These are phyloP conservation scores for Syrrhaptes paradoxus DNA, from an alignment of 2,113 vertebrate species.

Conservation along the genomic window DNA sequence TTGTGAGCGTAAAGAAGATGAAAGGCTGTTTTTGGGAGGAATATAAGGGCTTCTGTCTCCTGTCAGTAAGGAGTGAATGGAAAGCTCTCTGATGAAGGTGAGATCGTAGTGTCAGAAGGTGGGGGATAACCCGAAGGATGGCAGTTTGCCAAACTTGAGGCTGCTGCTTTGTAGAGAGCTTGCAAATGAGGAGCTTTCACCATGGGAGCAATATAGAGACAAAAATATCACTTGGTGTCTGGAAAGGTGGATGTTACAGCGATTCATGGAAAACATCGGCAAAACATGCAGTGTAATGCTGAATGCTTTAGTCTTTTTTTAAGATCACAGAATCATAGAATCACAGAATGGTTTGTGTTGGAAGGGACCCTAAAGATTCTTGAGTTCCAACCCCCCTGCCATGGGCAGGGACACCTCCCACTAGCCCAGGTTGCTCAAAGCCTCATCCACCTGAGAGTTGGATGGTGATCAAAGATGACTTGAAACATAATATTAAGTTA, in stretches of 20 bases:
- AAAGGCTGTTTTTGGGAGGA: neutral
- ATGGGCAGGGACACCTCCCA: no score
- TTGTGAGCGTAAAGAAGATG: neutral
- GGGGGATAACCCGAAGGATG: neutral
- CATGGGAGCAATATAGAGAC: neutral
- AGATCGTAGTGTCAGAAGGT: neutral
- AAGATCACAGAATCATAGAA: neutral
- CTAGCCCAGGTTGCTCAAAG: no score
- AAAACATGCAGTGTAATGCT: neutral
- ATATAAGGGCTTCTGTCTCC: neutral
- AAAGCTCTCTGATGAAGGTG: neutral
- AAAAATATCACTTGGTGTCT: neutral
- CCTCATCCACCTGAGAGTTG: no score
- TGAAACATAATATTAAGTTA: neutral
- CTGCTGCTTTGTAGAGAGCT: neutral
- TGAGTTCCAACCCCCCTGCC: no score
- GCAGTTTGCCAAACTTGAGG: neutral
- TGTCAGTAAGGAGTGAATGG: neutral
- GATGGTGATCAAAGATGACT: neutral
- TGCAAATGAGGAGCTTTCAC: neutral
- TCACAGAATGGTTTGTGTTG: no score
- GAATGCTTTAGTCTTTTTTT: neutral
- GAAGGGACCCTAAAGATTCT: no score
- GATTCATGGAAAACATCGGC: neutral
- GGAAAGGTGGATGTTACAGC: neutral